phyloP scores from a whole-genome alignment of 2,797 vertebrate genomes.

The Denticeps clupeoides region DNA sequence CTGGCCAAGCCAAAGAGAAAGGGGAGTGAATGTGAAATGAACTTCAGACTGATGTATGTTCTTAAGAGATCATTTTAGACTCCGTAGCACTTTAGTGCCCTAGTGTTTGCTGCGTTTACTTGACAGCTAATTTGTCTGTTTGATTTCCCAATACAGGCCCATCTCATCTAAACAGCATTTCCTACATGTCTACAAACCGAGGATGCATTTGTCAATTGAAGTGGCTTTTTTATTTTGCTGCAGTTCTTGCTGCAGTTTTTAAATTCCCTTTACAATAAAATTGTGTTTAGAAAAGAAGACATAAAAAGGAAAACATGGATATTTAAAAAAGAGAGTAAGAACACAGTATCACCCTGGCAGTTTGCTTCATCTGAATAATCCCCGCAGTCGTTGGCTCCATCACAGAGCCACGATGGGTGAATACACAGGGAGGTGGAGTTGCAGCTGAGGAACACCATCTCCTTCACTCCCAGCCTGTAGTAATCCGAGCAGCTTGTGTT shows the following conservation, averaged over 20 bases:
- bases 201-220: too few relatives aligned
- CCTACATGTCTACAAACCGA: neutral
- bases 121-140: too few relatives aligned
- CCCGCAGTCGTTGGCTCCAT: constrained; percentile 91
- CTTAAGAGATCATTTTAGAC: too few relatives aligned
- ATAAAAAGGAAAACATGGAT: too few relatives aligned
- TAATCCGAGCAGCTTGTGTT: constrained; percentile 82
- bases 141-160: too few relatives aligned
- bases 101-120: too few relatives aligned
- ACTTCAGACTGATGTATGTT: too few relatives aligned
- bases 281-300: constrained; percentile 4
- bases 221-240: too few relatives aligned
- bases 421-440: constrained; percentile 94
- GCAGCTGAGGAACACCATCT: constrained; percentile 79
- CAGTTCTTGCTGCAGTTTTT: neutral
- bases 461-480: constrained; percentile 85
- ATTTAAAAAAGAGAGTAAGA: neutral
- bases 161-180: too few relatives aligned
- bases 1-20: too few relatives aligned
- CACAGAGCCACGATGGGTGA: constrained; percentile 88
- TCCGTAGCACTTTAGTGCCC: too few relatives aligned
- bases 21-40: too few relatives aligned
- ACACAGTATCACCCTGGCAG: constrained; percentile 70
- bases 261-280: neutral
- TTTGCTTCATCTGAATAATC: constrained; percentile 88